These are phyloP conservation scores for Asarcornis scutulata DNA, from an alignment of 2,113 vertebrate genomes.

Conservation along the genomic window DNA sequence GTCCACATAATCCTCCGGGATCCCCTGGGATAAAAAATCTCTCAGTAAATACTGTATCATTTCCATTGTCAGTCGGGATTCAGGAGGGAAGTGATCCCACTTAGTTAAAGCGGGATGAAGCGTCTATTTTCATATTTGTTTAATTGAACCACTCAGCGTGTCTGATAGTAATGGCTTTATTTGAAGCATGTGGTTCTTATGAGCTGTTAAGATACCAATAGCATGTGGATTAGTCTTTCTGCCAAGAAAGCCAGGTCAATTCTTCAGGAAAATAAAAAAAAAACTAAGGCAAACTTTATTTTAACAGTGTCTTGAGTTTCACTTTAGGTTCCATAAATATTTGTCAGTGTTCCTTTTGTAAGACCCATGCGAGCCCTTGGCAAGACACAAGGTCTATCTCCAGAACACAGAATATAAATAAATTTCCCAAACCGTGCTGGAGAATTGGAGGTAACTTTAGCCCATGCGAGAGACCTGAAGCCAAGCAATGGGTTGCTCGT, in stretches of 20 bases:
- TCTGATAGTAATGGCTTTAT: conserved; percentile 60
- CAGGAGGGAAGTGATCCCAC: conserved; percentile 42
- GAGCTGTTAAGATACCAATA: conserved; percentile 73
- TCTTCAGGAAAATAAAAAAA: conserved; percentile 55
- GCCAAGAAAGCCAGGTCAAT: conserved; percentile 68
- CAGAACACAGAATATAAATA: conserved; percentile 67
- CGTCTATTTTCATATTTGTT: conserved; percentile 72
- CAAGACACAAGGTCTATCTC: conserved; percentile 61
- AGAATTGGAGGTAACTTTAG: conserved; percentile 55
- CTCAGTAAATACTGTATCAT: conserved; percentile 30
- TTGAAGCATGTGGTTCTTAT: conserved; percentile 71
- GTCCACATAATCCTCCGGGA: background rate
- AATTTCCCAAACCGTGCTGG: conserved; percentile 41
- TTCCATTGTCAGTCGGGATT: conserved; percentile 61
- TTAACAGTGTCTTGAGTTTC: conserved; percentile 77
- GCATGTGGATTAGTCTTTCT: conserved; percentile 63
- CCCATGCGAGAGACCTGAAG: conserved; percentile 27
- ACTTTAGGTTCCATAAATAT: conserved; percentile 78
- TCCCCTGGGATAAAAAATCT: conserved; percentile 53
- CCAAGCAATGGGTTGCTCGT: background rate
- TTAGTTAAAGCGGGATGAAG: conserved; percentile 67
- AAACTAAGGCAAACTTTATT: conserved; percentile 74
- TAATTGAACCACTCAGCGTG: conserved; percentile 63
- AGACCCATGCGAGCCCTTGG: conserved; percentile 64
- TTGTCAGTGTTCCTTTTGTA: conserved; percentile 73